A percentile compares a stretch with the other conserved stretches of the same genome.
Conservation (phyloP, 2,113 vertebrate species). For the Todiramphus chloris region DNA sequence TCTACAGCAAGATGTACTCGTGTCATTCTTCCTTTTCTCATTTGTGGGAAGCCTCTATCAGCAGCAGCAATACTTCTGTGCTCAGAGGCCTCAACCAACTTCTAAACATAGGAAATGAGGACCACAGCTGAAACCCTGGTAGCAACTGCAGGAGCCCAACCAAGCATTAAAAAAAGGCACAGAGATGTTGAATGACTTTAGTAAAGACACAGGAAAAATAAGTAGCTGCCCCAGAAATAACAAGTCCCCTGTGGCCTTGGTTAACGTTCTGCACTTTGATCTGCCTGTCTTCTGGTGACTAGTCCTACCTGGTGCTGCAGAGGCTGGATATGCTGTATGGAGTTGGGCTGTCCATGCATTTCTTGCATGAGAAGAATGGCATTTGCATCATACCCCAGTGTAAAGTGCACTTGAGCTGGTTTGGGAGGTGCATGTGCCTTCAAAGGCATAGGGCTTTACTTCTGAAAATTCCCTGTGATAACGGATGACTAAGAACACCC, state of each 20-base stretch:
- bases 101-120: background rate
- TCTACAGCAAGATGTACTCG: rapidly evolving
- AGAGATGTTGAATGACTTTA: background rate
- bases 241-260: background rate
- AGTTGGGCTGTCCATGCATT: background rate
- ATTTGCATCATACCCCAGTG: background rate
- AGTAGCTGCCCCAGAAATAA: background rate
- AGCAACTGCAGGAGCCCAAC: background rate
- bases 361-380: background rate
- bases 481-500: rapidly evolving
- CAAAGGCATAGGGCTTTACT: background rate
- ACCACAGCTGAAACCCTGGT: background rate
- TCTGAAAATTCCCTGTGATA: background rate
- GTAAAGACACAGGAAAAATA: background rate
- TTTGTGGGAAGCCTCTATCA: background rate
- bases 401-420: background rate
- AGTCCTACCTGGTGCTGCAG: background rate
- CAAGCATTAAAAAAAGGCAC: background rate
- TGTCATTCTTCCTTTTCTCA: background rate
- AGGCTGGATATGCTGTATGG: background rate
- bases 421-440: background rate
- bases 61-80: background rate
- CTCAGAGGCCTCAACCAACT: background rate
- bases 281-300: background rate
- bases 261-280: background rate